Conservation (phyloP, 2,888 invertebrate species). For the Nasonia oneida region DNA sequence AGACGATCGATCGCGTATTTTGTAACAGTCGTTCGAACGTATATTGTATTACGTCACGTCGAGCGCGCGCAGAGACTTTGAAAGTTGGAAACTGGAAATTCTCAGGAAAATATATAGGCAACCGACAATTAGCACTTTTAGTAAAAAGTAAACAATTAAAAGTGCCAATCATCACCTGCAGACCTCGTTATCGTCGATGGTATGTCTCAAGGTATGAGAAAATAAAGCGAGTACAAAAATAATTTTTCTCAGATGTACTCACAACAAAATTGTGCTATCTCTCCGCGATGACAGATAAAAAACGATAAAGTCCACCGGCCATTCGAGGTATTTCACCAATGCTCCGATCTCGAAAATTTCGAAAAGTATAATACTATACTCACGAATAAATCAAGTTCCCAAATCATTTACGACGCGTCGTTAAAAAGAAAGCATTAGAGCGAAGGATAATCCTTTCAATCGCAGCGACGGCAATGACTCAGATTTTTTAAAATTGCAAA, state of each 20-base stretch:
- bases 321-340: background rate
- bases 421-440: background rate
- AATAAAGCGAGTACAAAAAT: background rate
- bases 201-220: constrained; percentile 8
- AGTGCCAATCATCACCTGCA: background rate
- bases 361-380: background rate
- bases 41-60: background rate
- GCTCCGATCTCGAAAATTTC: background rate
- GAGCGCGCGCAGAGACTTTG: background rate
- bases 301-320: background rate
- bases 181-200: background rate
- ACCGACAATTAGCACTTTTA: background rate
- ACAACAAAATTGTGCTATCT: background rate
- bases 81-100: background rate
- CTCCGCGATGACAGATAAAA: background rate
- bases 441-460: background rate
- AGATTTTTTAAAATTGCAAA: background rate
- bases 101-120: background rate
- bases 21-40: background rate
- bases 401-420: too few species aligned
- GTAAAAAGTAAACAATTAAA: background rate
- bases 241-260: background rate
- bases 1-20: background rate
- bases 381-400: background rate
- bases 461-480: background rate